Evolutionary conservation across 2,888 invertebrate genomes (phyloP), one percentile per base, ranked within the genome.

Genomic region (Caenorhabditis virilis): DNA sequence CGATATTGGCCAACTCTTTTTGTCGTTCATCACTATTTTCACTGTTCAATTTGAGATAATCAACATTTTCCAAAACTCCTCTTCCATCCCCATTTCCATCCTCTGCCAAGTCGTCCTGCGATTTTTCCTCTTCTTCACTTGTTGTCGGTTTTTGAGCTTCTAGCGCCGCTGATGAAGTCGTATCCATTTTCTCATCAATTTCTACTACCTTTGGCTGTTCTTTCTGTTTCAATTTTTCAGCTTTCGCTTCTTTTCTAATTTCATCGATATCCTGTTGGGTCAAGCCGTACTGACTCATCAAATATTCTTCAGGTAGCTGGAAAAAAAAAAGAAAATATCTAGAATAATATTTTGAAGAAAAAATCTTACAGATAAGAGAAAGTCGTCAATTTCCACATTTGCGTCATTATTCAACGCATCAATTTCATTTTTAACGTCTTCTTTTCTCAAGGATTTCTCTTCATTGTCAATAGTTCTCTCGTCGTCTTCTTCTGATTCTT

Each of bases 391-490:
- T 63, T 91, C 91, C 86, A 91, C 89, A 85, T 90, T 89, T 78
- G 92, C 91, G 86, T 95, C 95, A 84, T 90, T 89, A 80, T 91
- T 90, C 79, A 95, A 87, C 60, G 91, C 89, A 77, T 90, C 91
- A 22, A 95, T 87, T 87, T 95, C 95, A 80, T 88, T 89, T 87
- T 76, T 87, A 85, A 66, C 86, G 25, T 74, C 71, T 7, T 53
- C 63, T 93, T 94, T 58, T 48, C 51, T 65, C 52, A 53, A 33
- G 0, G 59, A 45, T 38, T 53, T 59, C 50, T 78, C 74, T 2
- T 69, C 76, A 23, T 66, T 62, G 1, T 68, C 78, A 41, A 77
- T 72, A 15, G 77, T 71, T 13, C 55, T 47, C 52, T 79, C 79
- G 42, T 78, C 74, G 53, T 75, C 78, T 1, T 55, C 53, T 18